Conservation (phyloP, 2,888 invertebrate species). For the Orthonevra nobilis region DNA sequence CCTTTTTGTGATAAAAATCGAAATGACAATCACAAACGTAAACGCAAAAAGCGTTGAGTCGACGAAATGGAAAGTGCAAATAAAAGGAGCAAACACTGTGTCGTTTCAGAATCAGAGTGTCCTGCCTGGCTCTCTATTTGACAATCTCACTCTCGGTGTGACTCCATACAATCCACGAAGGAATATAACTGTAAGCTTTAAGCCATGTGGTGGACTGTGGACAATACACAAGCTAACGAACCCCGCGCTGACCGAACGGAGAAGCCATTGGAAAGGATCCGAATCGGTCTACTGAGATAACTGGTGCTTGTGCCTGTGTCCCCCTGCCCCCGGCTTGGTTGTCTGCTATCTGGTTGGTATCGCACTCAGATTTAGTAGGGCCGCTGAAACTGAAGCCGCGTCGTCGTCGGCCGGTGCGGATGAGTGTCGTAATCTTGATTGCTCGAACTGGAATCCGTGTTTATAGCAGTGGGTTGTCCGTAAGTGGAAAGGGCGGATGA, state of each 20-base stretch:
- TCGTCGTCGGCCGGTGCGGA: slow-evolving; percentile 40
- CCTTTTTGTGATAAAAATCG: slow-evolving; percentile 62
- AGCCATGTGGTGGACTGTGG: slow-evolving; percentile 30
- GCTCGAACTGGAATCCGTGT: slow-evolving; percentile 67
- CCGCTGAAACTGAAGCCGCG: slow-evolving; percentile 38
- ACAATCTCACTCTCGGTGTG: slow-evolving; percentile 36
- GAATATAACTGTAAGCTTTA: slow-evolving; percentile 9
- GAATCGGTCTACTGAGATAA: slow-evolving; percentile 23
- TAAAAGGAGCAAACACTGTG: slow-evolving; percentile 53
- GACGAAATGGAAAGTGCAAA: slow-evolving; percentile 69
- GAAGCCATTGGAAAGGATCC: background rate
- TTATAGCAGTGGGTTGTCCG: slow-evolving; percentile 48
- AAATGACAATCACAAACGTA: slow-evolving; percentile 67
- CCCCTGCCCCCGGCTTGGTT: too few relatives aligned
- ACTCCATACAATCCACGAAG: slow-evolving; percentile 25
- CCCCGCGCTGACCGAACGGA: too few relatives aligned
- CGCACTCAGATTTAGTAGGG: slow-evolving; percentile 34
- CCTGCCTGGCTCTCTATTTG: slow-evolving; percentile 61
- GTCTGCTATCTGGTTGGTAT: too few relatives aligned
- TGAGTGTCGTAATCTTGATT: slow-evolving; percentile 69
- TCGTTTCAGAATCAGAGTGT: slow-evolving; percentile 58
- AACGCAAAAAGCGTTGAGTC: slow-evolving; percentile 68
- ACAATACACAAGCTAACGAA: slow-evolving; percentile 36
- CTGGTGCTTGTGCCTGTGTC: slow-evolving; percentile 1
- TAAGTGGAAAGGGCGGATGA: slow-evolving; percentile 50